A percentile compares a stretch with the other conserved stretches of the same genome.
Conservation (phyloP, 2,888 invertebrate species). For the Mactromeris polynyma region DNA sequence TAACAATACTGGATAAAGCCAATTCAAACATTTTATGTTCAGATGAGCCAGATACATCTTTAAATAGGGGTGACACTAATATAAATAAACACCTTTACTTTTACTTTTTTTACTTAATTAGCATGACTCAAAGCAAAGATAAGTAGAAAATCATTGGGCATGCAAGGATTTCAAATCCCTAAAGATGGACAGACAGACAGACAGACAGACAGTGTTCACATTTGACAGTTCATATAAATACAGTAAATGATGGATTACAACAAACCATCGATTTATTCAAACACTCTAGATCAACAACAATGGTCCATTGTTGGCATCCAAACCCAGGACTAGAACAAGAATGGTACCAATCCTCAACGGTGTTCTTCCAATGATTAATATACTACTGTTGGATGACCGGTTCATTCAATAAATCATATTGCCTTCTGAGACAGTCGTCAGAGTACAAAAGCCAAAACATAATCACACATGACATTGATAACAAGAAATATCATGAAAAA, state of each 20-base stretch:
- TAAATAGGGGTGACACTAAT: too few relatives aligned
- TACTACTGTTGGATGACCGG: not conserved
- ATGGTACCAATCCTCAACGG: not conserved
- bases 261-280: not conserved
- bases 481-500: too few relatives aligned
- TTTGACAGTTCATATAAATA: not conserved
- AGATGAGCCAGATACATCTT: too few relatives aligned
- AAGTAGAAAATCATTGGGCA: not conserved
- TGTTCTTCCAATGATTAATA: constrained; percentile 5
- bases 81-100: too few relatives aligned
- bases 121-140: too few relatives aligned
- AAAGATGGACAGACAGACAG: not conserved
- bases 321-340: not conserved
- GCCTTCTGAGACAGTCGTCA: not conserved
- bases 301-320: not conserved
- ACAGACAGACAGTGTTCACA: not conserved
- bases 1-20: too few relatives aligned
- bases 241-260: not conserved
- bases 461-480: not conserved
- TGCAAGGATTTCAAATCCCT: not conserved
- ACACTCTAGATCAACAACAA: not conserved
- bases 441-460: not conserved
- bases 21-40: too few relatives aligned
- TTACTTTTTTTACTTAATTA: too few relatives aligned
- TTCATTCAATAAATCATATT: not conserved